Evolutionary conservation across 2,797 vertebrate genomes (phyloP).

Genomic region (Meriones psammophilus): DNA sequence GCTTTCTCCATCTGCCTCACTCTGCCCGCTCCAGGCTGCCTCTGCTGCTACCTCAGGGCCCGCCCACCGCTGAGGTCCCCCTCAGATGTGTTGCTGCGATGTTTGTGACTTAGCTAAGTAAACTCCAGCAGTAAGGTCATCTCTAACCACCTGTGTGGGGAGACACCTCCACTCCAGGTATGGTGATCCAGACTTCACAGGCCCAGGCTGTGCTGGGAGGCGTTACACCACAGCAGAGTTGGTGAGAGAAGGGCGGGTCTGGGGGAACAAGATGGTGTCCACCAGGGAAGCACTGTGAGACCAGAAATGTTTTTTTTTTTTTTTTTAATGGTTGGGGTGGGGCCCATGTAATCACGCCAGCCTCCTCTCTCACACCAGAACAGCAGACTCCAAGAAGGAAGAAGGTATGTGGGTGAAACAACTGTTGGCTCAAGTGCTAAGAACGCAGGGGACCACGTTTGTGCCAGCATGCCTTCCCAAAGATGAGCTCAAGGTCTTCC

Average conservation of each 20-base stretch:
- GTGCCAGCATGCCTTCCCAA: not conserved
- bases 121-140: not conserved
- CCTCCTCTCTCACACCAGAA: not conserved
- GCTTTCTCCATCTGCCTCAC: not conserved
- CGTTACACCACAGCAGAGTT: not conserved
- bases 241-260: not conserved
- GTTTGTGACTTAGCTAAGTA: not conserved
- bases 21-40: not conserved
- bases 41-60: not conserved
- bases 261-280: not conserved
- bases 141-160: not conserved
- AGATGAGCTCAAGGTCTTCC: not conserved
- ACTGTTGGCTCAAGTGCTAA: not conserved
- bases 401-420: fast-evolving
- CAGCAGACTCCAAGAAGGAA: not conserved
- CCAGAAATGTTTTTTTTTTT: not conserved
- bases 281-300: not conserved
- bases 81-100: not conserved
- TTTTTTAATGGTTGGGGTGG: too few relatives aligned
- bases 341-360: too few relatives aligned
- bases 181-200: not conserved
- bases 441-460: not conserved
- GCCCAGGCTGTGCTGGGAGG: not conserved
- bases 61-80: not conserved
- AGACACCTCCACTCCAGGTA: not conserved